A percentile compares a stretch with the other conserved stretches of the same genome.
phyloP scores from a whole-genome alignment of 1,140 invertebrate genomes.

The Neodiprion virginianus region DNA sequence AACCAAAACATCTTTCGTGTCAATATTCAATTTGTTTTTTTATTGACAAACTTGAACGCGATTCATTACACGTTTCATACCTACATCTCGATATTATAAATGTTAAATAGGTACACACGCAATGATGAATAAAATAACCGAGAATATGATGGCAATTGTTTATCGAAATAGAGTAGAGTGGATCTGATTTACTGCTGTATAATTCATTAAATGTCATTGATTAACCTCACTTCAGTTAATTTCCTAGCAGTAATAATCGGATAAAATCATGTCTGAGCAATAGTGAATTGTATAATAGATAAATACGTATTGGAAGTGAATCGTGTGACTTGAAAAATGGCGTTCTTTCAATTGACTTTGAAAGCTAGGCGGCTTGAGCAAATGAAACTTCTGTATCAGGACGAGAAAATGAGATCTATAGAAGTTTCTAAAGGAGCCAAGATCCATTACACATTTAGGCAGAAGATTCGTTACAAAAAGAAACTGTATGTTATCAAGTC shows the following conservation, averaged over 20 bases:
- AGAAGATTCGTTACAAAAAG: conserved; percentile 54
- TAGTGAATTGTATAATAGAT: background rate
- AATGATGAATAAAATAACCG: too few species aligned
- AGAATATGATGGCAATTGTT: too few species aligned
- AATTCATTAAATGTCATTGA: background rate
- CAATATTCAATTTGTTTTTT: too few species aligned
- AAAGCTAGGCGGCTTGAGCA: conserved; percentile 60
- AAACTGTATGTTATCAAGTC: conserved; percentile 36
- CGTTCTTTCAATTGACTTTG: conserved; percentile 54
- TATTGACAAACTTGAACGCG: too few species aligned
- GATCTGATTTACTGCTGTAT: too few species aligned
- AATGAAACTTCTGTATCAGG: conserved; percentile 53
- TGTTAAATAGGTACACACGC: too few species aligned
- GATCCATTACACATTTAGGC: conserved; percentile 49
- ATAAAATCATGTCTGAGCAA: background rate
- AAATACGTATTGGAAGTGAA: too few species aligned
- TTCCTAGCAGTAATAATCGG: background rate
- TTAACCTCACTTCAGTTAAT: background rate
- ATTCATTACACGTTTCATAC: too few species aligned
- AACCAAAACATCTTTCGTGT: too few species aligned
- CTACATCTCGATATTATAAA: too few species aligned
- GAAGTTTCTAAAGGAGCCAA: conserved; percentile 49
- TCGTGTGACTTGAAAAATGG: conserved; percentile 36
- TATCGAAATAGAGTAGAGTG: too few species aligned
- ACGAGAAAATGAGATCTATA: conserved; percentile 63